phyloP scores from a whole-genome alignment of 2,888 invertebrate genomes.

The Tinea semifulvella region DNA sequence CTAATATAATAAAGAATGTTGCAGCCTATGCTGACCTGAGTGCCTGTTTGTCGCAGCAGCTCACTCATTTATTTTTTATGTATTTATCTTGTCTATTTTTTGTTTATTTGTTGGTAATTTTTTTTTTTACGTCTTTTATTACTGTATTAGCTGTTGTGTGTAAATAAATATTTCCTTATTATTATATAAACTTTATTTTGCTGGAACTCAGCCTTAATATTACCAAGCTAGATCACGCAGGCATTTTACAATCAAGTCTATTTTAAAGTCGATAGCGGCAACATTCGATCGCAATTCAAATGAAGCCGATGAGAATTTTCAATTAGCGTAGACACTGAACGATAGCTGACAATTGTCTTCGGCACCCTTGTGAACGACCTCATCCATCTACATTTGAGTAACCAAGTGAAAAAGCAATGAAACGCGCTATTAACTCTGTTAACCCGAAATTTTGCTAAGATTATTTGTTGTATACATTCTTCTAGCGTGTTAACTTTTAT shows the following conservation, averaged over 20 bases:
- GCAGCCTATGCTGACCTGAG: too few species aligned
- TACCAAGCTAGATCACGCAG: neutral
- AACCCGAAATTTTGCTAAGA: conserved; percentile 36
- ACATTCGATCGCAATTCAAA: conserved; percentile 56
- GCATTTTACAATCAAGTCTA: conserved; percentile 33
- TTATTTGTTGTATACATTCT: conserved; percentile 7
- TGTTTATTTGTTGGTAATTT: too few species aligned
- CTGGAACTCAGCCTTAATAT: too few species aligned
- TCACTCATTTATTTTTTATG: too few species aligned
- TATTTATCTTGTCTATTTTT: too few species aligned
- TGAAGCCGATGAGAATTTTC: conserved; percentile 59
- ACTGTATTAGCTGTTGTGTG: too few species aligned
- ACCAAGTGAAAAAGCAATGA: conserved; percentile 63
- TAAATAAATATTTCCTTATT: too few species aligned
- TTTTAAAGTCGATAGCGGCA: conserved; percentile 39
- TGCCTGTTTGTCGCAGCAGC: too few species aligned
- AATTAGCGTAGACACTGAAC: conserved; percentile 62
- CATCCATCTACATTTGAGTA: conserved; percentile 63
- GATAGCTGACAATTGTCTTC: conserved; percentile 59
- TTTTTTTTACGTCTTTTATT: too few species aligned
- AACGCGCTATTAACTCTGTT: conserved; percentile 56
- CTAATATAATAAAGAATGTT: too few species aligned
- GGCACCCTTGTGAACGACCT: conserved; percentile 36
- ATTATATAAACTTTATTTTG: too few species aligned
- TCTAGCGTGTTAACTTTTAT: conserved; percentile 3